Conservation (phyloP, 2,888 invertebrate species). For the Trimorus sp. region DNA sequence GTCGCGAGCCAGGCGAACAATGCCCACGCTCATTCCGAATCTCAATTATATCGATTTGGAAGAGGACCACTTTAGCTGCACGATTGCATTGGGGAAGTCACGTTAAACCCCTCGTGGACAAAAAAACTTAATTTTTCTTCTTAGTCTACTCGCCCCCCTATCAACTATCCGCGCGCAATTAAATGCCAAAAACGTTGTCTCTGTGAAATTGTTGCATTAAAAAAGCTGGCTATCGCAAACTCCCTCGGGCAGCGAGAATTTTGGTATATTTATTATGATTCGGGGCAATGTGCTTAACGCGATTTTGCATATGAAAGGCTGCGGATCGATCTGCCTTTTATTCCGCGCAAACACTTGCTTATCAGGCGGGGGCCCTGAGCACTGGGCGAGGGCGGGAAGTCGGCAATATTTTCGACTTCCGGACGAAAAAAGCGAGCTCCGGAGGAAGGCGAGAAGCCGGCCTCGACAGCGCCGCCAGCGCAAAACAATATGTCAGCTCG, state of each 20-base stretch:
- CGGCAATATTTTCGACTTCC: conserved; percentile 80
- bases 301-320: conserved; percentile 81
- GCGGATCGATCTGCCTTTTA: conserved; percentile 81
- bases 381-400: conserved; percentile 73
- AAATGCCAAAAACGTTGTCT: too few species aligned
- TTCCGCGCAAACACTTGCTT: conserved; percentile 74
- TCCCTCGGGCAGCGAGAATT: neutral
- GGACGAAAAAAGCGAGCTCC: conserved; percentile 66
- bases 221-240: too few species aligned
- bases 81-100: conserved; percentile 18
- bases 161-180: too few species aligned
- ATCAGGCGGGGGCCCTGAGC: conserved; percentile 64
- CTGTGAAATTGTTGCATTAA: too few species aligned
- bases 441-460: conserved; percentile 63
- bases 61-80: conserved; percentile 45
- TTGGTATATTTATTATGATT: conserved; percentile 44
- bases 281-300: conserved; percentile 46
- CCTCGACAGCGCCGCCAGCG: conserved; percentile 69
- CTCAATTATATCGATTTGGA: conserved; percentile 56
- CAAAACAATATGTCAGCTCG: conserved; percentile 76
- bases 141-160: neutral
- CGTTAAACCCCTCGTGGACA: neutral
- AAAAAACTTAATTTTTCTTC: neutral
- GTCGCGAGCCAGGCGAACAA: conserved; percentile 58
- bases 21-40: conserved; percentile 43